A percentile compares a stretch with the other conserved stretches of the same genome.
These are phyloP conservation scores for Drosophila tristis DNA, from an alignment of 1,140 invertebrate species.

Conservation along the genomic window DNA sequence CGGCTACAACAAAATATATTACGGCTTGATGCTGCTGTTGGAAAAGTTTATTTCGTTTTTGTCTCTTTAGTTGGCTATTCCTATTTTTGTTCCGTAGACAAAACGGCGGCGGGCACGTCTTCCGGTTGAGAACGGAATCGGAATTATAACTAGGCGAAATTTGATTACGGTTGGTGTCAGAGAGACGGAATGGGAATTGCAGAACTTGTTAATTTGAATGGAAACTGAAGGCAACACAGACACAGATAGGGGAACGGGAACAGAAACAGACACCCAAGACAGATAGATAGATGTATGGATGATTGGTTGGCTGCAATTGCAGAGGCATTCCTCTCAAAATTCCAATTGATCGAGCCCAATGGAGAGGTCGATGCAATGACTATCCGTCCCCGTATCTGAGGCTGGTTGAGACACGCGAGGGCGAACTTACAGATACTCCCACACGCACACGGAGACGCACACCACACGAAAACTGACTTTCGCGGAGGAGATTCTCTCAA, in stretches of 20 bases:
- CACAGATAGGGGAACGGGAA: slow-evolving; percentile 11
- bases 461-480: slow-evolving; percentile 46
- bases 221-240: slow-evolving; percentile 3
- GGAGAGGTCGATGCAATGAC: slow-evolving; percentile 9
- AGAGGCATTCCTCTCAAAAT: slow-evolving; percentile 23
- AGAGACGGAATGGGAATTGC: slow-evolving; percentile 55
- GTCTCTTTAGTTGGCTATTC: slow-evolving; percentile 40
- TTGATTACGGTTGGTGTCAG: slow-evolving; percentile 60
- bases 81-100: slow-evolving; percentile 60
- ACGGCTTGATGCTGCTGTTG: slow-evolving; percentile 15
- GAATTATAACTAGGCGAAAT: slow-evolving; percentile 62
- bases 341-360: slow-evolving; percentile 26
- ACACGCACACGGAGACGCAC: slow-evolving; percentile 24
- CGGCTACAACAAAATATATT: slow-evolving; percentile 36
- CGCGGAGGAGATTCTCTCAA: slow-evolving; percentile 20
- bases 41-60: slow-evolving; percentile 54
- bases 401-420: slow-evolving; percentile 25
- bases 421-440: slow-evolving; percentile 42
- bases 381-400: slow-evolving; percentile 14
- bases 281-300: slow-evolving; percentile 7
- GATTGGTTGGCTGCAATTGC: neutral
- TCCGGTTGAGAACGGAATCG: slow-evolving; percentile 52
- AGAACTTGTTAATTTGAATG: slow-evolving; percentile 41
- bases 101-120: slow-evolving; percentile 60
- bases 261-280: no score